Base-by-base conservation (phyloP, 1,140 invertebrate genomes). In the Samia ricini region DNA sequence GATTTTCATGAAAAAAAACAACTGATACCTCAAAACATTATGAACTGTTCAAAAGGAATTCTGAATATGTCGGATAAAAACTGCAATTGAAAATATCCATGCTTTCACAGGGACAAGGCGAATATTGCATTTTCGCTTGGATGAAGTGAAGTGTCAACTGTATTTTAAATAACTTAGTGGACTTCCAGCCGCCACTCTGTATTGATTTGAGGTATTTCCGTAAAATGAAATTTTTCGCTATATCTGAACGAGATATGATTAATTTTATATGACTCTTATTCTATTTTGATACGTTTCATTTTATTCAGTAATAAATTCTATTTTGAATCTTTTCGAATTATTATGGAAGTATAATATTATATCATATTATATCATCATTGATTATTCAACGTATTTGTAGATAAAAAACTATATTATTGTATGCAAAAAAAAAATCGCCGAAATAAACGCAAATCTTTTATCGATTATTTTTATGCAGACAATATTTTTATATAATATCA, bases 131-230 rank as follows among this genome's bases (percentile, higher is more conserved):
- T 85, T 85, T 77, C 78, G 69, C 73, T 77, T 67, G 76, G 66
- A 81, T 88, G 85, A 88, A 75, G 78, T 88, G 85, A 88, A 75
- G 78, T 86, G 82, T 80, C 82, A 80, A 86, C 81, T 82, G 83
- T 81, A 86, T 88, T 81, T 85, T 86, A 86, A 88, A 88, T 88
- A 86, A 85, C 75, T 85, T 79, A 82, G 81, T 71, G 69, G 71
- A 70, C 66, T 74, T 72, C 71, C 63, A 71, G 64, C 65, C 69
- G 69, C 58, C 63, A 64, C 61, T 64, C 58, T 60, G 71, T 81
- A 83, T 85, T 85, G 81, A 87, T 83, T 83, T 79, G 66, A 71
- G 70, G 66, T 81, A 82, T 78, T 79, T 79, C 60, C 68, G 64
- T 61, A 57, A 52, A 61, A 18, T 22, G 42, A 10, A 63, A 61